Percentiles rank a stretch among this genome's conserved stretches.
phyloP scores from a whole-genome alignment of 2,888 invertebrate species.

The Cataglyphis cursor region DNA sequence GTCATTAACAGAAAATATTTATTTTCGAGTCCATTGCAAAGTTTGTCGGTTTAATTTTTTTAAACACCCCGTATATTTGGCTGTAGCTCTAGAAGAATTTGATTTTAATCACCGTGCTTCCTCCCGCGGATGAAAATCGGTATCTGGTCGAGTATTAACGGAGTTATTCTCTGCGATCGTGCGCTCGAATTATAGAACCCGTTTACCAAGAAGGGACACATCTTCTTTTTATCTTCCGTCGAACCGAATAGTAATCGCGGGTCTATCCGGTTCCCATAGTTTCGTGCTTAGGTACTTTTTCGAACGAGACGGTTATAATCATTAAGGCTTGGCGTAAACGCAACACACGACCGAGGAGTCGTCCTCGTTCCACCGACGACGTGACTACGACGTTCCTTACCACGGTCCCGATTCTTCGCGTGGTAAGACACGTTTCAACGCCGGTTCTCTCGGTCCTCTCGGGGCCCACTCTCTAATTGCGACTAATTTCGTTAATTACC shows the following conservation, averaged over 20 bases:
- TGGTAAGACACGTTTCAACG: constrained; percentile 58
- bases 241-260: constrained; percentile 58
- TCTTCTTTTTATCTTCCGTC: constrained; percentile 22
- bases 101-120: background rate
- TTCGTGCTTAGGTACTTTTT: constrained; percentile 68
- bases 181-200: constrained; percentile 34
- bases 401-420: background rate
- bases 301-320: constrained; percentile 75
- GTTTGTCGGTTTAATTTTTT: too few species aligned
- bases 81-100: background rate
- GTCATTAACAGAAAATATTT: too few species aligned
- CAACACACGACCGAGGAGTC: constrained; percentile 60
- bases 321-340: constrained; percentile 79
- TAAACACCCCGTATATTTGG: background rate
- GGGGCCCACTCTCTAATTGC: constrained; percentile 83
- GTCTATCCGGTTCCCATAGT: constrained; percentile 65
- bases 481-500: constrained; percentile 86
- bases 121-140: constrained; percentile 15
- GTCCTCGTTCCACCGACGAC: constrained; percentile 8
- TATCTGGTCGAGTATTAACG: constrained; percentile 10
- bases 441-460: constrained; percentile 54
- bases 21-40: too few species aligned
- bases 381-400: constrained; percentile 5
- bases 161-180: constrained; percentile 17
- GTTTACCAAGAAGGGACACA: constrained; percentile 23